phyloP scores from a whole-genome alignment of 2,113 vertebrate species.

The Sebastes schlegelii region DNA sequence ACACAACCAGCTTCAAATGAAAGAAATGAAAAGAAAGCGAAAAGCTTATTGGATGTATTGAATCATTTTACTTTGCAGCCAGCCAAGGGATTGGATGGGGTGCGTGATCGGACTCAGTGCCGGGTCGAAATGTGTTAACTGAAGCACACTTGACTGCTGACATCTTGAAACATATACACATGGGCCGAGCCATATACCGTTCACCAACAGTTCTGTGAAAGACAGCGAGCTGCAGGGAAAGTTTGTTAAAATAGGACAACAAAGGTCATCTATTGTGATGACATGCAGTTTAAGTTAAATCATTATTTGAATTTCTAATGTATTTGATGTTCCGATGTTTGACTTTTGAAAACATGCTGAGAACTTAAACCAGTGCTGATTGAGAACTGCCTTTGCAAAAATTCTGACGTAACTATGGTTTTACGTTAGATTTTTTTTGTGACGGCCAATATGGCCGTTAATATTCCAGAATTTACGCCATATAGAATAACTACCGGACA shows the following conservation, averaged over 20 bases:
- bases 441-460: too few relatives aligned
- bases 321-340: not conserved
- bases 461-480: too few relatives aligned
- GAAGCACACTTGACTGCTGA: slow-evolving; percentile 51
- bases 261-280: not conserved
- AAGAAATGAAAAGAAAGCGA: slow-evolving; percentile 81
- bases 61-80: slow-evolving; percentile 80
- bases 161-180: slow-evolving; percentile 42
- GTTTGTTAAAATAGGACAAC: not conserved
- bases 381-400: not conserved
- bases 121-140: slow-evolving; percentile 62
- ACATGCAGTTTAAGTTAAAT: not conserved
- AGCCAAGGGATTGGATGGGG: slow-evolving; percentile 70
- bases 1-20: slow-evolving; percentile 77
- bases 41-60: slow-evolving; percentile 83
- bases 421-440: too few relatives aligned
- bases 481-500: too few relatives aligned
- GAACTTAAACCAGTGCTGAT: not conserved
- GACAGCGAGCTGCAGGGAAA: not conserved
- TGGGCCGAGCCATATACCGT: not conserved
- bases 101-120: slow-evolving; percentile 70
- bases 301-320: not conserved
- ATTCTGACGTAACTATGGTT: not conserved
- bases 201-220: slow-evolving; percentile 19
- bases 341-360: not conserved